phyloP scores from a whole-genome alignment of 2,888 invertebrate genomes.

The Nasonia oneida region DNA sequence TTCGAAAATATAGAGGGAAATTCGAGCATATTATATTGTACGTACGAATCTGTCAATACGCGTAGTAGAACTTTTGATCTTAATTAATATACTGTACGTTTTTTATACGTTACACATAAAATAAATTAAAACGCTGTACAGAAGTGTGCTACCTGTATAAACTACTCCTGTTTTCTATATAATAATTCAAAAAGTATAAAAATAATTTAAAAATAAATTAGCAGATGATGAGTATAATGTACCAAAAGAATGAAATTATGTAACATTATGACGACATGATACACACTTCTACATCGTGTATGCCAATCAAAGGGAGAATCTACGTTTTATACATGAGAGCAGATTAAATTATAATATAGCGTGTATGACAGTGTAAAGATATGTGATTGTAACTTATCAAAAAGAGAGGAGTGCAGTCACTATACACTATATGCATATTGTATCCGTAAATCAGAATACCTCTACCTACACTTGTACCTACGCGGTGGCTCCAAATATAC shows the following conservation, averaged over 20 bases:
- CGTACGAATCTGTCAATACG: conserved; percentile 19
- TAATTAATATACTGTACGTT: conserved; percentile 20
- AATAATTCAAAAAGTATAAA: conserved; percentile 47
- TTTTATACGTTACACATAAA: conserved; percentile 28
- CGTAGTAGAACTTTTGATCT: conserved; percentile 18
- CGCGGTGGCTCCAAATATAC: conserved; percentile 11
- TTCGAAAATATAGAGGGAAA: conserved; percentile 22
- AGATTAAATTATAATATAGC: conserved; percentile 32
- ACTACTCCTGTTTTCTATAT: conserved; percentile 43
- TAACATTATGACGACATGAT: neutral
- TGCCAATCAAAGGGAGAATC: conserved; percentile 32
- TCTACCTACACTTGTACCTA: conserved; percentile 46
- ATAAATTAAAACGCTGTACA: conserved; percentile 33
- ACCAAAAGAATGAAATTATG: conserved; percentile 18
- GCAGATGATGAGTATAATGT: neutral
- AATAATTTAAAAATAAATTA: conserved; percentile 20
- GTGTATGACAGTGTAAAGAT: conserved; percentile 29
- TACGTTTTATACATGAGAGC: conserved; percentile 49
- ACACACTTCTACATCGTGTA: neutral
- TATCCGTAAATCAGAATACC: conserved; percentile 30
- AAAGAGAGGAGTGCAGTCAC: conserved; percentile 24
- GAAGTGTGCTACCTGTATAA: conserved; percentile 39
- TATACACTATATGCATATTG: neutral
- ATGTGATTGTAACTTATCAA: conserved; percentile 35
- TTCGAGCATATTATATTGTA: neutral